Percentiles rank a stretch among this genome's conserved stretches.
Conservation (phyloP, 2,888 invertebrate species). For the Lathronympha strigana region DNA sequence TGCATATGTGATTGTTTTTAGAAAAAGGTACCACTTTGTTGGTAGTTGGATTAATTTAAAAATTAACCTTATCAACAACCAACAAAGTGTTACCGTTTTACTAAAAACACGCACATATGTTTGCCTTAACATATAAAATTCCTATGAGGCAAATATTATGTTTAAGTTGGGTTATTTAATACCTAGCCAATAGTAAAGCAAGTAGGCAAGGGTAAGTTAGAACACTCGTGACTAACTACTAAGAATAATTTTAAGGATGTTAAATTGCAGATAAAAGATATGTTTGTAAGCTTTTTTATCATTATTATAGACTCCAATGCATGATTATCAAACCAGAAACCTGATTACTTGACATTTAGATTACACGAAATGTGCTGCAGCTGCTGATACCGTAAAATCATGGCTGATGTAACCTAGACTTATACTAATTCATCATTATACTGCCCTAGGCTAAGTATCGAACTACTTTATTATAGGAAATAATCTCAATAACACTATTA, state of each 20-base stretch:
- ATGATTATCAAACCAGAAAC: slow-evolving; percentile 1
- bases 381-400: neutral
- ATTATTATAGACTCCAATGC: slow-evolving; percentile 12
- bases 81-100: too few species aligned
- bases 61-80: too few species aligned
- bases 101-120: too few species aligned
- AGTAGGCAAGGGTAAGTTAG: too few species aligned
- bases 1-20: too few species aligned
- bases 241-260: slow-evolving; percentile 2
- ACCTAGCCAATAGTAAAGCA: neutral
- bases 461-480: slow-evolving; percentile 31
- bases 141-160: slow-evolving; percentile 5
- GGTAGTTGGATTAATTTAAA: too few species aligned
- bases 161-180: slow-evolving; percentile 6
- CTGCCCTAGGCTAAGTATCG: slow-evolving; percentile 36
- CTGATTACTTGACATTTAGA: neutral
- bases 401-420: neutral
- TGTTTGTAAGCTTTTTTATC: slow-evolving; percentile 31
- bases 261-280: slow-evolving; percentile 25
- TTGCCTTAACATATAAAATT: slow-evolving; percentile 28
- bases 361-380: neutral
- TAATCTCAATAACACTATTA: slow-evolving; percentile 34
- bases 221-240: too few species aligned
- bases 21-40: too few species aligned
- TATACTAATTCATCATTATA: slow-evolving; percentile 29